A percentile compares a stretch with the other conserved stretches of the same genome.
Evolutionary conservation across 2,888 invertebrate species (phyloP).

Genomic region (Zeuzera pyrina): DNA sequence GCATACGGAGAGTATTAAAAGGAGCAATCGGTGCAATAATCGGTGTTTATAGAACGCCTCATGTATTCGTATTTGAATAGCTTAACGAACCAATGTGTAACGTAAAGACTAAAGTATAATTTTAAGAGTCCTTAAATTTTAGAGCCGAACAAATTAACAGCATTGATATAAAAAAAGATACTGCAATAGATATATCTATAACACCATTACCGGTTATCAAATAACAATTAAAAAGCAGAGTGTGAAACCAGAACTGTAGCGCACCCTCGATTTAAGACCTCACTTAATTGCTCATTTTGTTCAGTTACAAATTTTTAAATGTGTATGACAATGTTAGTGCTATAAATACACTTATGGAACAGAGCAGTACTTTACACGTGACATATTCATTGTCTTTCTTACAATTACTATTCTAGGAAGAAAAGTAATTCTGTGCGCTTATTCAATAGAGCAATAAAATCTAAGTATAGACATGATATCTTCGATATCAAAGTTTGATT

Average conservation of each 20-base stretch:
- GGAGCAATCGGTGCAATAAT: no score
- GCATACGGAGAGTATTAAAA: no score
- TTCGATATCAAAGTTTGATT: no score
- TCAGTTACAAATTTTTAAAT: conserved; percentile 46
- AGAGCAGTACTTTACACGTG: conserved; percentile 7
- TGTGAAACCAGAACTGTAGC: conserved; percentile 38
- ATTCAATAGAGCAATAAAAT: no score
- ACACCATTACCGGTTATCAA: conserved; percentile 56
- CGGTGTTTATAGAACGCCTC: no score
- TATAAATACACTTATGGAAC: conserved; percentile 23
- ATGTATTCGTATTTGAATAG: no score
- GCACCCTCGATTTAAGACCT: conserved; percentile 54
- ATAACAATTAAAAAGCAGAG: conserved; percentile 56
- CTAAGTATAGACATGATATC: no score
- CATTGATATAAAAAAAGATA: conserved; percentile 41
- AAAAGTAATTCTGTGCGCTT: no score
- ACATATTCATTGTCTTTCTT: no score
- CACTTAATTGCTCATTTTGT: conserved; percentile 60
- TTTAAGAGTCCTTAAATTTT: conserved; percentile 33
- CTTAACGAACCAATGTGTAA: no score
- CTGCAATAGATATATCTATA: conserved; percentile 53
- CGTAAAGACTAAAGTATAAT: no score
- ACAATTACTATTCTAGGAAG: no score
- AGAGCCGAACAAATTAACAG: conserved; percentile 36
- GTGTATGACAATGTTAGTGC: conserved; percentile 54